Conservation (phyloP, 2,797 vertebrate genomes). For the Falco naumanni region DNA sequence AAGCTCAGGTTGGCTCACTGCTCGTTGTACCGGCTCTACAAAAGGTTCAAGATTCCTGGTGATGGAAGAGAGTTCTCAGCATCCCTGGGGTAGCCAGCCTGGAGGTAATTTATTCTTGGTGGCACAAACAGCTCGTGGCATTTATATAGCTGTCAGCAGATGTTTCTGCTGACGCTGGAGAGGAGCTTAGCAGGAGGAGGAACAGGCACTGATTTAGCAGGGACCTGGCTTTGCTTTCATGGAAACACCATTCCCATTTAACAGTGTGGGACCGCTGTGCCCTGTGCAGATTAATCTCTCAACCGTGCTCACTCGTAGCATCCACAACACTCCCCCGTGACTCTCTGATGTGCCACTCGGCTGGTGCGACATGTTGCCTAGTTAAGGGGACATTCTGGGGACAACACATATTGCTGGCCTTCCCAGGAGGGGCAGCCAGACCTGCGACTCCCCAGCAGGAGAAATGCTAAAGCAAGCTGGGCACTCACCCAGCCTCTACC, state of each 20-base stretch:
- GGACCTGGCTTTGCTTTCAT: neutral
- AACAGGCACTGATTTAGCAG: neutral
- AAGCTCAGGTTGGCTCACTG: fast-evolving
- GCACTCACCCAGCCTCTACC: too few species aligned
- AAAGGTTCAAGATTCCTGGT: neutral
- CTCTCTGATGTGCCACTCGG: neutral
- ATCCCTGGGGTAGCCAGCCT: neutral
- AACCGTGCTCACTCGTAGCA: neutral
- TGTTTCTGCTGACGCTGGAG: neutral
- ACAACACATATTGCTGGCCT: too few species aligned
- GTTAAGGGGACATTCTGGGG: too few species aligned
- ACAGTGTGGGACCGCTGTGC: neutral
- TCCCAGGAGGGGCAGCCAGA: too few species aligned
- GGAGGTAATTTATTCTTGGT: neutral
- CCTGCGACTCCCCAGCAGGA: too few species aligned
- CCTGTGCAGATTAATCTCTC: neutral
- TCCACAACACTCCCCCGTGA: neutral
- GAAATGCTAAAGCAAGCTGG: too few species aligned
- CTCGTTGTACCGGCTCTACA: neutral
- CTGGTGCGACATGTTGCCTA: neutral
- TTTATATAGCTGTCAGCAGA: neutral
- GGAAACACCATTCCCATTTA: neutral
- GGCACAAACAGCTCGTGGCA: neutral
- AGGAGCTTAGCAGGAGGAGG: neutral
- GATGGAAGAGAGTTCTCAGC: neutral